phyloP scores from a whole-genome alignment of 2,113 vertebrate genomes.

The Leptobrachium leishanense region DNA sequence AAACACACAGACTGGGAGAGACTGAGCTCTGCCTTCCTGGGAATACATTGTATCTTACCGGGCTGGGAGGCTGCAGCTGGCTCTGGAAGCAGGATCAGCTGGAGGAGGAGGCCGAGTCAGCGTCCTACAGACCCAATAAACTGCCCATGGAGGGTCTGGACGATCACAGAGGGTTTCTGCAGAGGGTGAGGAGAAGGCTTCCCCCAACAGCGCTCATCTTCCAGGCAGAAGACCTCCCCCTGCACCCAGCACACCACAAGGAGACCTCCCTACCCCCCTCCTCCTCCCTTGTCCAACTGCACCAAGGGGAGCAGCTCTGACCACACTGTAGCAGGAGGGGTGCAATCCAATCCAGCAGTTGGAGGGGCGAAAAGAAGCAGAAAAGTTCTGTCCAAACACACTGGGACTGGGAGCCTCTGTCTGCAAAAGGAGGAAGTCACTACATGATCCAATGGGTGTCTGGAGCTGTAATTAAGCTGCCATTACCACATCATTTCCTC shows the following conservation, averaged over 20 bases:
- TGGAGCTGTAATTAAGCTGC: slow-evolving; percentile 70
- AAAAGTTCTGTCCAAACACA: slow-evolving; percentile 15
- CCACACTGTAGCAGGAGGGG: slow-evolving; percentile 49
- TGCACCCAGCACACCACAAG: background rate
- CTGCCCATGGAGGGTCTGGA: slow-evolving; percentile 13
- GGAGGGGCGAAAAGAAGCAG: background rate
- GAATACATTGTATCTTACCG: too few relatives aligned
- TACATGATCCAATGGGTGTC: slow-evolving; percentile 61
- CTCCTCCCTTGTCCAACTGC: background rate
- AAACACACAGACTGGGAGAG: background rate
- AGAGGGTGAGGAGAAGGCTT: slow-evolving; percentile 5
- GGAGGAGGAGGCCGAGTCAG: background rate
- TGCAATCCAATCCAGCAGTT: slow-evolving; percentile 29
- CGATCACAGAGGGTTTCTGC: slow-evolving; percentile 14
- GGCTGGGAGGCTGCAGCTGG: background rate
- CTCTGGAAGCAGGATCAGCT: background rate
- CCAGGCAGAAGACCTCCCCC: slow-evolving; percentile 28
- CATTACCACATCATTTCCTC: slow-evolving; percentile 70
- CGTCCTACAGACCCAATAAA: slow-evolving; percentile 14
- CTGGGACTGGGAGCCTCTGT: slow-evolving; percentile 51
- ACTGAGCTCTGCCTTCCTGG: slow-evolving; percentile 2
- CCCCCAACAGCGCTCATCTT: slow-evolving; percentile 37
- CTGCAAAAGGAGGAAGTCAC: slow-evolving; percentile 72
- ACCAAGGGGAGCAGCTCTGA: slow-evolving; percentile 15
- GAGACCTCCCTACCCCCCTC: slow-evolving; percentile 1